Percentiles rank a stretch among this genome's conserved stretches.
Evolutionary conservation across 2,113 vertebrate genomes (phyloP).

Genomic region (Sitta europaea): DNA sequence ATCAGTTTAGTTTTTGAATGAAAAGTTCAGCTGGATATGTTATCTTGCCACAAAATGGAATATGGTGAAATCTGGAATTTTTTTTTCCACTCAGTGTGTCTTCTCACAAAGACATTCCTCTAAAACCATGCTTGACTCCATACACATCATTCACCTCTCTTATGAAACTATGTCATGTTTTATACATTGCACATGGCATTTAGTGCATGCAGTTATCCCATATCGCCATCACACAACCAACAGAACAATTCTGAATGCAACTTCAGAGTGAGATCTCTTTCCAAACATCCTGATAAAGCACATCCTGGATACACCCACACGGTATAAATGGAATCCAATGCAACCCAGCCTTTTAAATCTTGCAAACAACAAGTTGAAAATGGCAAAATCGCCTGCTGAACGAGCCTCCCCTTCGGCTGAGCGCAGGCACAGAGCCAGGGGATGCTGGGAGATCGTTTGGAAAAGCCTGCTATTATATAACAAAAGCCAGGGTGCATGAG

Average conservation of each 20-base stretch:
- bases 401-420: not conserved
- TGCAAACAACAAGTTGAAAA: constrained; percentile 24
- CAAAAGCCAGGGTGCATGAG: constrained; percentile 14
- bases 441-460: constrained; percentile 23
- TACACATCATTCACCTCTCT: not conserved
- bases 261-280: constrained; percentile 25
- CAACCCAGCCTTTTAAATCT: not conserved
- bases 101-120: not conserved
- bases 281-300: constrained; percentile 53
- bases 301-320: constrained; percentile 51
- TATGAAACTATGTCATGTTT: not conserved
- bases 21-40: not conserved
- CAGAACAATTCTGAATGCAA: constrained; percentile 10
- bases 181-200: not conserved
- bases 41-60: not conserved
- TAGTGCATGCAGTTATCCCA: not conserved
- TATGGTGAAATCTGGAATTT: not conserved
- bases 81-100: not conserved
- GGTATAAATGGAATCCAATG: constrained; percentile 25
- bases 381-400: not conserved
- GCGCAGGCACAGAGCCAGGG: not conserved
- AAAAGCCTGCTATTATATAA: constrained; percentile 32
- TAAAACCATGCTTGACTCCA: not conserved
- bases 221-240: not conserved
- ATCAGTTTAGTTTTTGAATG: not conserved